Percentiles rank a stretch among this genome's conserved stretches.
These are phyloP conservation scores for Thunnus albacares DNA, from an alignment of 2,797 vertebrate genomes.

Conservation along the genomic window DNA sequence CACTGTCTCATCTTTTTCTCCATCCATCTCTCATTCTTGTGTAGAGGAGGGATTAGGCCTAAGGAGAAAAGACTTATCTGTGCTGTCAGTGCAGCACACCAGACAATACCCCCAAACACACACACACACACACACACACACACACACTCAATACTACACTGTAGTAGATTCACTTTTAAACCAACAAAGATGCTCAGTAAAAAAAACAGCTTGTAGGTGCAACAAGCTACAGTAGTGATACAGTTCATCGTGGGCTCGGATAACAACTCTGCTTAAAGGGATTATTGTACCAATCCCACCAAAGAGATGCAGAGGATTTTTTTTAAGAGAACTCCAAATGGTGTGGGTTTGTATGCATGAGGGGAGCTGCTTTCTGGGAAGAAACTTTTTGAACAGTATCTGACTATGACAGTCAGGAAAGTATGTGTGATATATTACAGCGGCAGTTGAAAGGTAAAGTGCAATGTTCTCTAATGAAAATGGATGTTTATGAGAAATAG, in stretches of 20 bases:
- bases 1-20: conserved; percentile 48
- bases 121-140: conserved; percentile 19
- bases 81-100: conserved; percentile 55
- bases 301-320: conserved; percentile 5
- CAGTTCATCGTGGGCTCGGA: conserved; percentile 43
- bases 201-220: conserved; percentile 56
- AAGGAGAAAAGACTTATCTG: conserved; percentile 64
- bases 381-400: conserved; percentile 17
- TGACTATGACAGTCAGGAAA: conserved; percentile 38
- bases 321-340: conserved; percentile 8
- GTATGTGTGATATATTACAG: conserved; percentile 38
- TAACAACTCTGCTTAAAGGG: conserved; percentile 59
- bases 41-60: conserved; percentile 68
- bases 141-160: conserved; percentile 1
- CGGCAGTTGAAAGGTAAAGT: conserved; percentile 40
- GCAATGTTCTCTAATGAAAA: conserved; percentile 49
- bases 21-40: conserved; percentile 55
- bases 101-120: conserved; percentile 42
- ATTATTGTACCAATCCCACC: conserved; percentile 30
- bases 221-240: conserved; percentile 47
- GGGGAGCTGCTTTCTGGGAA: not conserved
- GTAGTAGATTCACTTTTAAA: conserved; percentile 39
- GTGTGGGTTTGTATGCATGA: conserved; percentile 8
- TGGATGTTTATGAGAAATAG: conserved; percentile 40
- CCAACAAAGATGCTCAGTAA: conserved; percentile 34